Conservation (phyloP, 1,140 invertebrate genomes). For the Megalopta genalis region DNA sequence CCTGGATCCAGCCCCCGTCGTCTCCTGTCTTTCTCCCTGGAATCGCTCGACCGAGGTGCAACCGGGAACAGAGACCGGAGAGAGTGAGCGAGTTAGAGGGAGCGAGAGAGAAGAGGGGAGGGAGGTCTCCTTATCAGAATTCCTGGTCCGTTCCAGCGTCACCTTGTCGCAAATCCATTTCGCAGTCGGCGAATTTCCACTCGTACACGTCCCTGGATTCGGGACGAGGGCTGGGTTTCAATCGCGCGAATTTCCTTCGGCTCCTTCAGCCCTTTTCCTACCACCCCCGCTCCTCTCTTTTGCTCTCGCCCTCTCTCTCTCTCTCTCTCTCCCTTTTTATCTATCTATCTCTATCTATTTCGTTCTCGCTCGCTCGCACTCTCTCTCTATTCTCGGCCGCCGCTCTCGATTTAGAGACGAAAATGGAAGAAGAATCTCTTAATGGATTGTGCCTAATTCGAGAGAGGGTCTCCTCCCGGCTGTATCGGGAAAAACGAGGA, state of each 20-base stretch:
- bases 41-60: slow-evolving; percentile 25
- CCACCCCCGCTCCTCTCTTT: background rate
- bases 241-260: slow-evolving; percentile 62
- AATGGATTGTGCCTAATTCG: slow-evolving; percentile 64
- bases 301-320: background rate
- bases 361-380: slow-evolving; percentile 44
- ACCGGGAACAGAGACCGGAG: background rate
- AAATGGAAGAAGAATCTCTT: slow-evolving; percentile 58
- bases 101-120: slow-evolving; percentile 11
- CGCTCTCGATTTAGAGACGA: slow-evolving; percentile 42
- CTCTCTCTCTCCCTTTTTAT: no score
- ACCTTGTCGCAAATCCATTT: slow-evolving; percentile 78
- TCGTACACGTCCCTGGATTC: slow-evolving; percentile 61
- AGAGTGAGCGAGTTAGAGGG: background rate
- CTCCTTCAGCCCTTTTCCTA: slow-evolving; percentile 55
- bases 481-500: slow-evolving; percentile 2
- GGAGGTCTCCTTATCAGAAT: slow-evolving; percentile 72
- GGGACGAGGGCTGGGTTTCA: slow-evolving; percentile 68
- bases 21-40: slow-evolving; percentile 42
- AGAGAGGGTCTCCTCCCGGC: slow-evolving; percentile 34
- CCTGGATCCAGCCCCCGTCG: slow-evolving; percentile 30
- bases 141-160: slow-evolving; percentile 68
- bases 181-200: slow-evolving; percentile 70
- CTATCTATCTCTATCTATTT: slow-evolving; percentile 5
- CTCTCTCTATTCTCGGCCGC: background rate